Percentiles rank a stretch among this genome's conserved stretches.
Evolutionary conservation across 2,113 vertebrate species (phyloP).

Genomic region (Odobenus rosmarus): DNA sequence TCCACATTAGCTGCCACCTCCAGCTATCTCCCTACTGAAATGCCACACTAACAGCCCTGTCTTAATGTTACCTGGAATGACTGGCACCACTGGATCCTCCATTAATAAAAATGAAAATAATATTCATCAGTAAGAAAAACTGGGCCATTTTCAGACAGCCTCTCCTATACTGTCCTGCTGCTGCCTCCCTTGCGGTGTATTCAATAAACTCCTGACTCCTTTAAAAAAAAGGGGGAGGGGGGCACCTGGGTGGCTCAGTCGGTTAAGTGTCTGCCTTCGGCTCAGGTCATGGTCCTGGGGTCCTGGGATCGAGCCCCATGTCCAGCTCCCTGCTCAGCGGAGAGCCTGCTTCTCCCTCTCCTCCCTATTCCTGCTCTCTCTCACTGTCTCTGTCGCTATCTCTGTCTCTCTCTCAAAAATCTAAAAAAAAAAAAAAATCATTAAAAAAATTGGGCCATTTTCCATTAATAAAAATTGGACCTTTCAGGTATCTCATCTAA

Average conservation of each 20-base stretch:
- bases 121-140: not conserved
- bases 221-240: not conserved
- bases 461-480: not conserved
- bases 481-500: not conserved
- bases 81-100: not conserved
- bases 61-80: not conserved
- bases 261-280: not conserved
- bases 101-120: not conserved
- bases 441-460: not conserved
- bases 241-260: accelerated
- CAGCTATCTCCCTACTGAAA: not conserved
- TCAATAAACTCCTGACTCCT: not conserved
- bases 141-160: not conserved
- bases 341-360: not conserved
- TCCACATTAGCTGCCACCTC: not conserved
- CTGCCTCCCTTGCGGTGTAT: not conserved
- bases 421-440: not conserved
- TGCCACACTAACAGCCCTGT: not conserved
- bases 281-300: not conserved
- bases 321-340: accelerated
- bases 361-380: not conserved
- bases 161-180: not conserved
- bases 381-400: too few species aligned
- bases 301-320: too few species aligned
- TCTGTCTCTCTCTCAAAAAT: not conserved